Percentiles rank a stretch among this genome's conserved stretches.
Evolutionary conservation across 2,113 vertebrate genomes (phyloP).

Genomic region (Mus pahari): DNA sequence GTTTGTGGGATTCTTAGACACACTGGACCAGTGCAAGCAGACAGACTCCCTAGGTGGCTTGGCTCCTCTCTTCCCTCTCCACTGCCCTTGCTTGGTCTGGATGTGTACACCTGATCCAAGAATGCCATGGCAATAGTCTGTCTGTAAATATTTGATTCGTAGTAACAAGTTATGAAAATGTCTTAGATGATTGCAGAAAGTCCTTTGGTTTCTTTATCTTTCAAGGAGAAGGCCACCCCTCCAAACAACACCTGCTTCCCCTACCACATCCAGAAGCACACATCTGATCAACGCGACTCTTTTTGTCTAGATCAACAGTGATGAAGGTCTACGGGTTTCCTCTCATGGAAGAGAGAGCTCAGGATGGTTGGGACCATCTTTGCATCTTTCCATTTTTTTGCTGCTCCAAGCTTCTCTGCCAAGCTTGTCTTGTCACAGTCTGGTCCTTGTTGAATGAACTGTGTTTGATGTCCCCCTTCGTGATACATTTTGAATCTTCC

Average conservation of each 20-base stretch:
- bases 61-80: background rate
- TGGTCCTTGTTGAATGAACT: background rate
- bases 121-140: conserved; percentile 2
- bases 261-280: background rate
- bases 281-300: background rate
- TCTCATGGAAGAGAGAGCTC: background rate
- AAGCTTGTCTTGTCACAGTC: background rate
- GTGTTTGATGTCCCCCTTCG: background rate
- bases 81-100: background rate
- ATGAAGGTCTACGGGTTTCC: background rate
- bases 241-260: background rate
- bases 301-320: background rate
- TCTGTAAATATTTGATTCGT: conserved; percentile 40
- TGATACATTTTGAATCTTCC: background rate
- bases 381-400: background rate
- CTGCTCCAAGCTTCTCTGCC: background rate
- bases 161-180: conserved; percentile 52
- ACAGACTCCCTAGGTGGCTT: conserved; percentile 61
- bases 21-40: conserved; percentile 58
- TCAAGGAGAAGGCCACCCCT: conserved; percentile 42
- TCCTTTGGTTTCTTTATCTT: background rate
- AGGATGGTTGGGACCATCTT: background rate
- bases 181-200: conserved; percentile 12
- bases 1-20: conserved; percentile 72
- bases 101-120: background rate